Conservation (phyloP, 2,113 vertebrate genomes). For the Thalassarche chlororhynchos region DNA sequence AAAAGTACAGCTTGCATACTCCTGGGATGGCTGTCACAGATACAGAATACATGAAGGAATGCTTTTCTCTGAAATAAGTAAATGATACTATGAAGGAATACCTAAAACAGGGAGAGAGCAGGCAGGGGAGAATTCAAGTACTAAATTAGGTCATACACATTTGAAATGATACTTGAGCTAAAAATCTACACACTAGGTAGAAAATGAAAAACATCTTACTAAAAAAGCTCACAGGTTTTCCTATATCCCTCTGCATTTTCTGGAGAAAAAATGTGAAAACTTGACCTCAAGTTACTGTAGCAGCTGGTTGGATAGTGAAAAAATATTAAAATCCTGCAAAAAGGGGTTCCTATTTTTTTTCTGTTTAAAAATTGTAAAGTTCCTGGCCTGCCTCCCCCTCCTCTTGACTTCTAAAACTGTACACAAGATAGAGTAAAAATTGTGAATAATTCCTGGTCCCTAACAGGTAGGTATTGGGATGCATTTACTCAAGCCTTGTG, state of each 20-base stretch:
- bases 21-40: background rate
- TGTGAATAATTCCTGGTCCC: background rate
- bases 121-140: background rate
- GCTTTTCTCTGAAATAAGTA: background rate
- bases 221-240: background rate
- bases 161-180: background rate
- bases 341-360: background rate
- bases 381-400: accelerated
- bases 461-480: background rate
- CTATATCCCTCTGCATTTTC: background rate
- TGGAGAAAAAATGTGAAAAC: background rate
- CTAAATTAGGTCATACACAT: background rate
- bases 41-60: background rate
- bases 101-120: background rate
- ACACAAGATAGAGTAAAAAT: background rate
- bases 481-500: background rate
- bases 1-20: background rate
- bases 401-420: background rate
- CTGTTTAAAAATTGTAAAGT: background rate
- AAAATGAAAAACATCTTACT: background rate
- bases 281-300: background rate
- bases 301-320: background rate
- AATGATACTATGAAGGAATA: background rate
- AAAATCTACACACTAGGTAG: background rate
- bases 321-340: background rate